Percentiles rank a stretch among this genome's conserved stretches.
phyloP scores from a whole-genome alignment of 2,113 vertebrate genomes.

The Rutilus rutilus region DNA sequence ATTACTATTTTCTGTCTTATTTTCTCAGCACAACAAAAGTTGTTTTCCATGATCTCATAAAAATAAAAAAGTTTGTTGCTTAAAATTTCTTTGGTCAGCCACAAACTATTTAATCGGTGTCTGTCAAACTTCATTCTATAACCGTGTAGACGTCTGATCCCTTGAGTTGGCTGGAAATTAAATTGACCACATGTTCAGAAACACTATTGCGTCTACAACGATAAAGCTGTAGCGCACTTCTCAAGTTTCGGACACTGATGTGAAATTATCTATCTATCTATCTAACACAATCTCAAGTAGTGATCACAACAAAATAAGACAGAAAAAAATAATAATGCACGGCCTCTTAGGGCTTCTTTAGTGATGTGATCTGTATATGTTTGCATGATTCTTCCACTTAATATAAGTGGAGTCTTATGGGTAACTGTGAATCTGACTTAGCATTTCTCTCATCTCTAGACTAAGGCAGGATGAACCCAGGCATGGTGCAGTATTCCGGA shows the following conservation, averaged over 20 bases:
- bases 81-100: neutral
- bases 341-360: neutral
- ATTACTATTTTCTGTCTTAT: neutral
- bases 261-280: neutral
- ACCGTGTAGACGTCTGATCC: neutral
- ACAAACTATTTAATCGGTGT: neutral
- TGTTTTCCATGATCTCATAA: slow-evolving; percentile 6
- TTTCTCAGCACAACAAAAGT: neutral
- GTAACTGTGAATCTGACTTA: slow-evolving; percentile 23
- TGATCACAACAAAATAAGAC: neutral
- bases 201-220: neutral
- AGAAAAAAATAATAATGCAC: neutral
- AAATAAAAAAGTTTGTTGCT: slow-evolving; percentile 13
- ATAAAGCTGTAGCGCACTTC: neutral
- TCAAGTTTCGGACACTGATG: neutral
- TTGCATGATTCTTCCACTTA: neutral
- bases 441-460: slow-evolving; percentile 35
- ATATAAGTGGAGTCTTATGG: neutral
- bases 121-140: neutral
- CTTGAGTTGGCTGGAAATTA: neutral
- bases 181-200: neutral
- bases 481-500: slow-evolving; percentile 58
- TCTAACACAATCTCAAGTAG: no score
- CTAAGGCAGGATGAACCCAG: slow-evolving; percentile 61
- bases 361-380: no score